phyloP scores from a whole-genome alignment of 2,888 invertebrate species.

The Drosophila picticornis region DNA sequence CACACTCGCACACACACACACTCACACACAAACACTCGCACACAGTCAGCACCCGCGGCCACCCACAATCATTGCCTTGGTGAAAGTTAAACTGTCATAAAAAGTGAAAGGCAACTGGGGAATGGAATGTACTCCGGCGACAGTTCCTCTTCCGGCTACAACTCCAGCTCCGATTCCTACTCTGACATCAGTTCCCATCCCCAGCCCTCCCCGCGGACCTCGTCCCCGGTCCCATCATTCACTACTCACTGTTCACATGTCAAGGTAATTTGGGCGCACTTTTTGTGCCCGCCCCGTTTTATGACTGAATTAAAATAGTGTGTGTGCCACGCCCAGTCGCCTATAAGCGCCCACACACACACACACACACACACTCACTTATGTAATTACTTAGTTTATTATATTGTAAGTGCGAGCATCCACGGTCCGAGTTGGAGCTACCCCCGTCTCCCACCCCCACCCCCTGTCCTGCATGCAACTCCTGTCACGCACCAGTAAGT shows the following conservation, averaged over 20 bases:
- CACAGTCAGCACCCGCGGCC: constrained; percentile 26
- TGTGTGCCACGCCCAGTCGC: constrained; percentile 54
- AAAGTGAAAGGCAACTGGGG: constrained; percentile 80
- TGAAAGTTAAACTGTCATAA: constrained; percentile 80
- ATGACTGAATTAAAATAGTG: constrained; percentile 77
- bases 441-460: background rate
- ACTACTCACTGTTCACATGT: constrained; percentile 57
- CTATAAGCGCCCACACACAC: constrained; percentile 20
- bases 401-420: constrained; percentile 75
- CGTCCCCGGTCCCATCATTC: background rate
- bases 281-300: constrained; percentile 75
- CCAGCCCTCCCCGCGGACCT: background rate
- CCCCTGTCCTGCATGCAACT: constrained; percentile 2
- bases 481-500: constrained; percentile 47
- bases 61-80: constrained; percentile 47
- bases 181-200: constrained; percentile 23
- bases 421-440: constrained; percentile 50
- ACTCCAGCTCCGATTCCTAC: constrained; percentile 4
- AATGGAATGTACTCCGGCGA: constrained; percentile 32
- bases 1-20: background rate
- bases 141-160: constrained; percentile 12
- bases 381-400: constrained; percentile 79
- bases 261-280: constrained; percentile 80
- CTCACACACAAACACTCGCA: background rate
- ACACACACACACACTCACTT: constrained; percentile 31